These are phyloP conservation scores for Spisula subtruncata DNA, from an alignment of 2,888 invertebrate species.

Conservation along the genomic window DNA sequence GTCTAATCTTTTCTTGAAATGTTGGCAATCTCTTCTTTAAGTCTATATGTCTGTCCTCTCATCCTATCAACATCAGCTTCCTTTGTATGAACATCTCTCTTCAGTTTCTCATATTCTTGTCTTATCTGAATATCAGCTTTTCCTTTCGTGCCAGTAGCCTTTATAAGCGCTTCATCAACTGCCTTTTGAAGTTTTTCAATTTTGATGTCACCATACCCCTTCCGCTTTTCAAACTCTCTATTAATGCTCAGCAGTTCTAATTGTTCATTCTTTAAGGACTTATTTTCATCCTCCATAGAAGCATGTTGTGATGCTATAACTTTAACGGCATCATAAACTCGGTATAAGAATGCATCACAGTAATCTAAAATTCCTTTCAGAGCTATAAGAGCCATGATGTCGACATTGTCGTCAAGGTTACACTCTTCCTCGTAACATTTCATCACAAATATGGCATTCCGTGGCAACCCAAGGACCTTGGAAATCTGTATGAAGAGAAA, in stretches of 20 bases:
- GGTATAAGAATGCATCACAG: conserved; percentile 20
- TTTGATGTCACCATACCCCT: background rate
- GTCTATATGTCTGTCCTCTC: background rate
- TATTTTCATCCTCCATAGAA: background rate
- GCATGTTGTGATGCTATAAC: background rate
- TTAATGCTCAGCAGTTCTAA: background rate
- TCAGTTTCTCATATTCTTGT: background rate
- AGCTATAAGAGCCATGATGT: background rate
- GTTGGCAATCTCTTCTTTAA: background rate
- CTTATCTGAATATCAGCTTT: background rate
- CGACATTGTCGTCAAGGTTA: background rate
- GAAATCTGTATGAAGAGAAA: background rate
- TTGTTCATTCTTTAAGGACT: background rate
- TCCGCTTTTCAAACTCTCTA: background rate
- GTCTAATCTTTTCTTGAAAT: background rate
- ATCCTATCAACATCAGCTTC: background rate
- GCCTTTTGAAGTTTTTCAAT: background rate
- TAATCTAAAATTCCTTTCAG: background rate
- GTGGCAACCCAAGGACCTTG: background rate
- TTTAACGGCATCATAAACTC: background rate
- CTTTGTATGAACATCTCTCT: background rate
- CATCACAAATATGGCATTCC: conserved; percentile 15
- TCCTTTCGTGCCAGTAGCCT: background rate
- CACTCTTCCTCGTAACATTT: conserved; percentile 25
- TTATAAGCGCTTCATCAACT: background rate